A percentile compares a stretch with the other conserved stretches of the same genome.
These are phyloP conservation scores for Eulemur rubriventer DNA, from an alignment of 2,797 vertebrate genomes.

Conservation along the genomic window DNA sequence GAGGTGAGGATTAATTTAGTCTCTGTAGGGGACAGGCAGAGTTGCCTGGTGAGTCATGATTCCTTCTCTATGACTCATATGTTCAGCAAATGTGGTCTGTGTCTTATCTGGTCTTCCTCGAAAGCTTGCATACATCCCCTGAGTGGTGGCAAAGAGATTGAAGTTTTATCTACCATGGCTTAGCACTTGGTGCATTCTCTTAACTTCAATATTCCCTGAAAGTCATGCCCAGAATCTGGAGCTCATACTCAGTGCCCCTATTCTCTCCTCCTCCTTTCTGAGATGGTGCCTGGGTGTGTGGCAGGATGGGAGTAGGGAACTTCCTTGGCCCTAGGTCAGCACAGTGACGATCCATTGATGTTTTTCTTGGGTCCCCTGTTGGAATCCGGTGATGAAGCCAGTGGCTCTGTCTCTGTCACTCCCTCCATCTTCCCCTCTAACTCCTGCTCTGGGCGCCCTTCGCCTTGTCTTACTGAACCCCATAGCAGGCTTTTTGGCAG, in stretches of 20 bases:
- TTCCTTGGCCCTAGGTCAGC: background rate
- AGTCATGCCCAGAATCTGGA: background rate
- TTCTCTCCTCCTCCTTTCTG: background rate
- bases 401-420: background rate
- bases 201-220: background rate
- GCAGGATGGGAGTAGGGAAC: background rate
- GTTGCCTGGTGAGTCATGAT: background rate
- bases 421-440: background rate
- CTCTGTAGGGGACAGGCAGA: background rate
- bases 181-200: background rate
- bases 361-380: background rate
- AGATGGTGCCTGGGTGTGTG: background rate
- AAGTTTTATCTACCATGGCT: background rate
- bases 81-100: background rate
- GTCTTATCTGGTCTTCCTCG: background rate
- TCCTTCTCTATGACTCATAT: background rate
- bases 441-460: background rate
- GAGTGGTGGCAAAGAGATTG: background rate
- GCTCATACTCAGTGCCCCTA: background rate
- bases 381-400: background rate
- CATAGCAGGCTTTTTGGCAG: background rate
- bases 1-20: too few species aligned
- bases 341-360: background rate
- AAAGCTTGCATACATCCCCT: background rate
- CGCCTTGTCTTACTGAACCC: background rate